Conservation (phyloP, 2,797 vertebrate species). For the Ispidina picta region DNA sequence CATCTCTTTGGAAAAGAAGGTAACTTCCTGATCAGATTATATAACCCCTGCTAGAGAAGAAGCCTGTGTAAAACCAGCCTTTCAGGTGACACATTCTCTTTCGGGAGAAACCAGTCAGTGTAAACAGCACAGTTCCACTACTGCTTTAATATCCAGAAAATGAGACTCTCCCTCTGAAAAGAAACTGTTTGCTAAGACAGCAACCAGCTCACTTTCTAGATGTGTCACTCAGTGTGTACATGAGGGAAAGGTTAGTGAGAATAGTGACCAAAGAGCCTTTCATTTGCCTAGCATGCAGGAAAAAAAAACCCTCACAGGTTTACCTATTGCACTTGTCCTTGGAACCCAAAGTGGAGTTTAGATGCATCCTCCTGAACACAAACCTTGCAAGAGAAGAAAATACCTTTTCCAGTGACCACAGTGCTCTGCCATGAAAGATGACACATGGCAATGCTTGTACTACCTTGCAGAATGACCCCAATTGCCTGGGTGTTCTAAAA, state of each 20-base stretch:
- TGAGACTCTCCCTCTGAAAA: not conserved
- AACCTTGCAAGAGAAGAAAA: conserved; percentile 24
- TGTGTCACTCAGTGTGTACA: not conserved
- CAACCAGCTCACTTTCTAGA: not conserved
- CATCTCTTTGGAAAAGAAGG: not conserved
- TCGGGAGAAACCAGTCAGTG: not conserved
- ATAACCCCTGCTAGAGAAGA: not conserved
- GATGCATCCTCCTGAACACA: not conserved
- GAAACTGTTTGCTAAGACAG: not conserved
- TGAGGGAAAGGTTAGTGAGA: not conserved
- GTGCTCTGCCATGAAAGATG: not conserved
- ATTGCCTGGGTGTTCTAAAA: not conserved
- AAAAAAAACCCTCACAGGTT: not conserved
- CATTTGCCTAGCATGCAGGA: not conserved
- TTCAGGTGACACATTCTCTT: not conserved
- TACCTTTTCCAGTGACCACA: not conserved
- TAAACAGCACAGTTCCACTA: not conserved
- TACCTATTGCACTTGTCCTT: not conserved
- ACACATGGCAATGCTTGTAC: not conserved
- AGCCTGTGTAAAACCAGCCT: not conserved
- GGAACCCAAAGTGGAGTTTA: not conserved
- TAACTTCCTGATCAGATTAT: not conserved
- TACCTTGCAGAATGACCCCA: not conserved
- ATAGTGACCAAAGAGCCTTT: not conserved
- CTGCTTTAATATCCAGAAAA: not conserved